Percentiles rank a stretch among this genome's conserved stretches.
These are phyloP conservation scores for Redunca redunca DNA, from an alignment of 2,113 vertebrate genomes.

Conservation along the genomic window DNA sequence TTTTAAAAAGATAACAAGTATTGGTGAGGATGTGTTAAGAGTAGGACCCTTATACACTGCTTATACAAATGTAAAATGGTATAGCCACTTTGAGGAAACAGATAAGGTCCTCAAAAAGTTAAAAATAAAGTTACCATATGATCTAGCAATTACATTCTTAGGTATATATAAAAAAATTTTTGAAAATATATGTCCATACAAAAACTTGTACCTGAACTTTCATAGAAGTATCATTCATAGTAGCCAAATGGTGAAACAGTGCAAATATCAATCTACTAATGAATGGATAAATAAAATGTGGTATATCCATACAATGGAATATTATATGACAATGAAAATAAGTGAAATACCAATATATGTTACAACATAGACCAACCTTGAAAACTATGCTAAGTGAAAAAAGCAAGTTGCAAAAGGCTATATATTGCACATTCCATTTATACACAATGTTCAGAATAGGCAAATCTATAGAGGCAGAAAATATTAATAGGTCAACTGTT, in stretches of 20 bases:
- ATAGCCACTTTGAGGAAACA: not conserved
- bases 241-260: not conserved
- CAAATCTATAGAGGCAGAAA: not conserved
- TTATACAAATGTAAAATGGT: not conserved
- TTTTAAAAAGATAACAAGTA: not conserved
- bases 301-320: not conserved
- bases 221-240: not conserved
- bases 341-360: not conserved
- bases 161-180: too few species aligned
- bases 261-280: not conserved
- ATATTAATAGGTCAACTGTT: not conserved
- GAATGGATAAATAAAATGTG: not conserved
- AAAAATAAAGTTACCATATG: not conserved
- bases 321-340: not conserved
- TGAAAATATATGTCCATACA: too few species aligned
- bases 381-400: not conserved
- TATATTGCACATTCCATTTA: not conserved
- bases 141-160: too few species aligned
- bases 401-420: not conserved
- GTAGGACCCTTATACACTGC: not conserved
- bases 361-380: not conserved
- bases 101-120: not conserved
- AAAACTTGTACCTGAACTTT: not conserved
- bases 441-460: not conserved
- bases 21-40: not conserved